These are phyloP conservation scores for Lasioglossum calceatum DNA, from an alignment of 2,888 invertebrate genomes.

Conservation along the genomic window DNA sequence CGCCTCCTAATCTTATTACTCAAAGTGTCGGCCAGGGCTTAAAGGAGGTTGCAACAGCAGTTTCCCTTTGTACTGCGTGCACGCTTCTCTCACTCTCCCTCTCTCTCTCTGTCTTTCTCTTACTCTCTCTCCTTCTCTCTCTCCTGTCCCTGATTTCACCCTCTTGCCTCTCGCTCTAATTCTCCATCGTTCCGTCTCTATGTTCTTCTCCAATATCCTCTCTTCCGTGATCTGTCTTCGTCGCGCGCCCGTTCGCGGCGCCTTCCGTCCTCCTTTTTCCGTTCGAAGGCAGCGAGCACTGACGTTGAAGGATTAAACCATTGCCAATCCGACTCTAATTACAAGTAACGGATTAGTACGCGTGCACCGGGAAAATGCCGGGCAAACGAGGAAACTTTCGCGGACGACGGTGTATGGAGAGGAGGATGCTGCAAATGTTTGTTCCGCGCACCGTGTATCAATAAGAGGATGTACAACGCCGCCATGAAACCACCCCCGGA, in stretches of 20 bases:
- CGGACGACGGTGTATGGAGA: conserved; percentile 67
- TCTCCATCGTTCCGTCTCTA: conserved; percentile 29
- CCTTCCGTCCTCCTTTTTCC: conserved; percentile 28
- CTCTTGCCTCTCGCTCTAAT: conserved; percentile 22
- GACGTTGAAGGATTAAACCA: conserved; percentile 84
- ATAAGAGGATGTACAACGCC: conserved; percentile 65
- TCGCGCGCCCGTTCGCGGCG: conserved; percentile 10
- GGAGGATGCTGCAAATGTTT: conserved; percentile 68
- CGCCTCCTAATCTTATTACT: conserved; percentile 83
- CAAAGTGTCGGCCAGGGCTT: conserved; percentile 80
- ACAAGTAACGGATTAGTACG: conserved; percentile 83
- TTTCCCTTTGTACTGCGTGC: conserved; percentile 73
- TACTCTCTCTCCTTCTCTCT: conserved; percentile 1
- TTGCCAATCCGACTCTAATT: conserved; percentile 84
- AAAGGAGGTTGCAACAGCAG: conserved; percentile 78
- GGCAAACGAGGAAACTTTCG: conserved; percentile 81
- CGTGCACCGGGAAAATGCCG: conserved; percentile 71
- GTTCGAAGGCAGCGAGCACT: conserved; percentile 59
- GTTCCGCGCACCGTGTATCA: conserved; percentile 65
- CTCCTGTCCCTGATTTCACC: not conserved
- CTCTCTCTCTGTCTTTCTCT: conserved; percentile 19
- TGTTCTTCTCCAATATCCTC: conserved; percentile 31
- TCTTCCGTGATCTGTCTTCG: conserved; percentile 21
- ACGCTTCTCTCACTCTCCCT: conserved; percentile 45
- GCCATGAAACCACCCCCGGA: conserved; percentile 32